Base-by-base conservation (phyloP, 2,113 vertebrate species). In the Phrynosoma blainvillii region DNA sequence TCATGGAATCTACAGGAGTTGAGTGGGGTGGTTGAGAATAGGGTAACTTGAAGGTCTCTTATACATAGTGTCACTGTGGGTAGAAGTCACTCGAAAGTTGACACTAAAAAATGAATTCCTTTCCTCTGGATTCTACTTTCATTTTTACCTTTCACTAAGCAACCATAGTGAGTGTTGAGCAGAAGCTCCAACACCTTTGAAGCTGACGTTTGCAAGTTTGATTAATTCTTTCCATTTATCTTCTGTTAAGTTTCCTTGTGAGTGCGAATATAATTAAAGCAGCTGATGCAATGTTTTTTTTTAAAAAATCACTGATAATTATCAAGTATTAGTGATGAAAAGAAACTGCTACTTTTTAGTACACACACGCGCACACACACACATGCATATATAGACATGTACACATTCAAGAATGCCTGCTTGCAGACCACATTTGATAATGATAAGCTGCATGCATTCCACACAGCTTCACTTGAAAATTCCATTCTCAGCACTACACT, bases 311-410 rank as follows among this genome's bases (percentile, higher is more conserved):
- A 32, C 88, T 82, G 47, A 81, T 77, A 68, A 65, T 91, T 91
- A 91, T 71, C 84, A 92, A 66, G 75, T 71, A 86, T 86, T 81
- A 59, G 30, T 65, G 86, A 79, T 89, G 86, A 89, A 30, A 92
- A 56, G 66, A 90, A 88, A 86, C 65, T 80, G 74, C 86, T 93
- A 92, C 40, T 85, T 90, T 89, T 71, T 89, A 76, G 80, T n/a
- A 85, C 85, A 90, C 65, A 66, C 65, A 36, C 36, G 5, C 65
- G 27, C 23, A 14, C 71, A 36, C 36, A 25, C 65, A 68, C 23
- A 14, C 71, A 32, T 16, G 16, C 71, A 18, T 27, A 36, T 2
- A 36, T 27, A 3, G 27, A n/a, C 9, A 13, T 21, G 27, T 23
- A 25, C 23, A 68, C 18, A 25, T 25, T 62, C 59, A 54, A 27